phyloP scores from a whole-genome alignment of 2,797 vertebrate genomes.

The Champsocephalus gunnari region DNA sequence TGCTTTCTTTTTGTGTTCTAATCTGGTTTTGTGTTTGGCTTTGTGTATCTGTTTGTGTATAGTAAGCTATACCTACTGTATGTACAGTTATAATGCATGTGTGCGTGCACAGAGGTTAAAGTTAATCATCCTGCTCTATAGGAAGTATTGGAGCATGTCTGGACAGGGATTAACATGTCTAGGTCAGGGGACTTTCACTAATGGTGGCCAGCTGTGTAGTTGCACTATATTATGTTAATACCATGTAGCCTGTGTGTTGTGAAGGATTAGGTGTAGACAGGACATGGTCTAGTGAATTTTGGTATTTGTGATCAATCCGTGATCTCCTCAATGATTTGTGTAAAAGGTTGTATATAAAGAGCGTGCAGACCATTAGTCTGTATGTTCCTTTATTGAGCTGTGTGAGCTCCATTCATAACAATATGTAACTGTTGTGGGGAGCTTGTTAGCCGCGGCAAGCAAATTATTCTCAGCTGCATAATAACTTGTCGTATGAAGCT shows the following conservation, averaged over 20 bases:
- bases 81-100: not conserved
- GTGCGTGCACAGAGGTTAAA: slow-evolving; percentile 20
- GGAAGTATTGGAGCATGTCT: slow-evolving; percentile 75
- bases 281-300: slow-evolving; percentile 1
- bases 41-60: not conserved
- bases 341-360: not conserved
- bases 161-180: slow-evolving; percentile 81
- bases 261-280: slow-evolving; percentile 21
- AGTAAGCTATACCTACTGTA: not conserved
- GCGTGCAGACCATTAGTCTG: slow-evolving; percentile 29
- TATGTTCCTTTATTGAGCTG: slow-evolving; percentile 37
- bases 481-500: slow-evolving; percentile 36
- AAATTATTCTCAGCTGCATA: slow-evolving; percentile 44
- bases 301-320: slow-evolving; percentile 12
- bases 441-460: slow-evolving; percentile 45
- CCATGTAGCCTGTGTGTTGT: slow-evolving; percentile 13
- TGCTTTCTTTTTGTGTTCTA: not conserved
- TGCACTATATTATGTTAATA: slow-evolving; percentile 27
- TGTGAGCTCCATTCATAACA: slow-evolving; percentile 42
- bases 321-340: not conserved
- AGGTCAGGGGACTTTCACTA: slow-evolving; percentile 77
- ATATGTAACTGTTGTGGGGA: slow-evolving; percentile 19
- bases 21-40: not conserved
- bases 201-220: slow-evolving; percentile 71
- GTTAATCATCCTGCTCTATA: slow-evolving; percentile 71